Evolutionary conservation across 2,888 invertebrate species (phyloP).

Genomic region (Saturnia japonica): DNA sequence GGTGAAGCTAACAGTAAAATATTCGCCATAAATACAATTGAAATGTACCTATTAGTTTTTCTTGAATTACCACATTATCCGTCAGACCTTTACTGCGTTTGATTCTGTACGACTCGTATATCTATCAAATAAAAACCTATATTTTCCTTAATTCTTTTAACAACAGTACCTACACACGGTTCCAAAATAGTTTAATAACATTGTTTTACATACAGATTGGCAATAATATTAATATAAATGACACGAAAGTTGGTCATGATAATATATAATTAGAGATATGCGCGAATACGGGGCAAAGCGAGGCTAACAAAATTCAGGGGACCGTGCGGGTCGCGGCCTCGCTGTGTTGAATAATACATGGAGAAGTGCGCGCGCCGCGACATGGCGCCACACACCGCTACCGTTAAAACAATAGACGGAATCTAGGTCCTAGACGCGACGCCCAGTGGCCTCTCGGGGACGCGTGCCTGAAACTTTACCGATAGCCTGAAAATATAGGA

Average conservation of each 20-base stretch:
- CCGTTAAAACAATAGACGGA: conserved; percentile 53
- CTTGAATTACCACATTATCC: too few species aligned
- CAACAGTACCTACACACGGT: too few species aligned
- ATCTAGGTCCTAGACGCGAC: conserved; percentile 52
- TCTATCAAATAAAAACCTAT: not conserved
- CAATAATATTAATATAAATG: not conserved
- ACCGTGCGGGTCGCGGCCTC: conserved; percentile 63
- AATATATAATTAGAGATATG: conserved; percentile 71
- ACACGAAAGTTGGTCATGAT: conserved; percentile 63
- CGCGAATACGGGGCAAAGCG: conserved; percentile 47
- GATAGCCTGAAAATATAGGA: conserved; percentile 43
- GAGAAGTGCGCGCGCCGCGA: conserved; percentile 47
- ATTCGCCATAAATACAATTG: too few species aligned
- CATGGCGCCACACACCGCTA: conserved; percentile 35
- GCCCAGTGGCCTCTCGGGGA: conserved; percentile 24
- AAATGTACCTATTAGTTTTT: too few species aligned
- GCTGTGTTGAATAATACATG: conserved; percentile 73
- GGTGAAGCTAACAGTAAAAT: too few species aligned
- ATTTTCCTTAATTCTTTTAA: not conserved
- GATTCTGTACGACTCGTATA: too few species aligned
- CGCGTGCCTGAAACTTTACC: conserved; percentile 28
- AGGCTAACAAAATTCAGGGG: conserved; percentile 72
- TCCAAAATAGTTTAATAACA: not conserved
- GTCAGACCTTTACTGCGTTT: too few species aligned
- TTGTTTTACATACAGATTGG: not conserved